A percentile compares a stretch with the other conserved stretches of the same genome.
Conservation (phyloP, 2,888 invertebrate genomes). For the Mesorhabditis spiculigera region DNA sequence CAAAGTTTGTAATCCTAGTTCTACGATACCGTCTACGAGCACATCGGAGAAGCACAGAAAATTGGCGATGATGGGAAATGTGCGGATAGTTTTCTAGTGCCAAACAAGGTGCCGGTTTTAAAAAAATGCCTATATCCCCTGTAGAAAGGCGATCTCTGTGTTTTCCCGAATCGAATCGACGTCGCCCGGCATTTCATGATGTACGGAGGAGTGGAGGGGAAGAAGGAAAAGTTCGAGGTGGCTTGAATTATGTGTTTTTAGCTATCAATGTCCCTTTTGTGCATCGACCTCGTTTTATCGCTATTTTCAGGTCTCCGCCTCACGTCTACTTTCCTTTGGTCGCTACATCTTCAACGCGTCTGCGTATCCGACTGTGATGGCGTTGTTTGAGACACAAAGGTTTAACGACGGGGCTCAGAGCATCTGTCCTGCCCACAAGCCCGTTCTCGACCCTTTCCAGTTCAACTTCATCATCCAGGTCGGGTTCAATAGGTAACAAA, state of each 20-base stretch:
- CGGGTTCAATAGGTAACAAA: too few species aligned
- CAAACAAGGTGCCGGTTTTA: conserved; percentile 11
- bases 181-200: conserved; percentile 16
- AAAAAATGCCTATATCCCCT: background rate
- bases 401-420: conserved; percentile 8
- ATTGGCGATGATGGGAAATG: conserved; percentile 12
- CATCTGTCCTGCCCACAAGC: conserved; percentile 12
- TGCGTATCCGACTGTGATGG: conserved; percentile 12
- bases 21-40: conserved; percentile 11
- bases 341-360: conserved; percentile 14
- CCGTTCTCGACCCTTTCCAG: conserved; percentile 16
- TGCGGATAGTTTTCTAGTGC: conserved; percentile 10
- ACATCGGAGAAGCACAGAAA: conserved; percentile 15
- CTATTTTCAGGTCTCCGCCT: conserved; percentile 9
- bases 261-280: background rate
- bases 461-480: conserved; percentile 21
- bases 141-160: conserved; percentile 7
- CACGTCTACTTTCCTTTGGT: conserved; percentile 14
- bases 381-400: conserved; percentile 5
- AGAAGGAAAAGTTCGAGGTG: conserved; percentile 15
- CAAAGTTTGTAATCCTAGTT: conserved; percentile 9
- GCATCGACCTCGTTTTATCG: background rate
- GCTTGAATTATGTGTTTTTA: background rate
- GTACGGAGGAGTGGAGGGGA: conserved; percentile 18
- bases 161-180: conserved; percentile 15